A percentile compares a stretch with the other conserved stretches of the same genome.
phyloP scores from a whole-genome alignment of 2,888 invertebrate species.

The Drosophila parthenogenetica region DNA sequence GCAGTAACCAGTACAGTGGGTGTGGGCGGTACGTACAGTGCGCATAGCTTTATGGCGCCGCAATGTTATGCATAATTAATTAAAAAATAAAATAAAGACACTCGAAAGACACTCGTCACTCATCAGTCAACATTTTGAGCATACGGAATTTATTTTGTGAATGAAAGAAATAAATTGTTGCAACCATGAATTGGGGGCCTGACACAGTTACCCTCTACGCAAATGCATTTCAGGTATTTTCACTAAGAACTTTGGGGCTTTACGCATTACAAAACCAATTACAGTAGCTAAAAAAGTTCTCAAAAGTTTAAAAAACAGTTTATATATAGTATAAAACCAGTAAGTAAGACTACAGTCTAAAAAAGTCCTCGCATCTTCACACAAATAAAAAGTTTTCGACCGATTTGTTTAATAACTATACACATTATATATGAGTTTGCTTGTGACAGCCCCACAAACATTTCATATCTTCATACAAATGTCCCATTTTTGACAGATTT shows the following conservation, averaged over 20 bases:
- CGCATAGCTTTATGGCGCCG: slow-evolving; percentile 46
- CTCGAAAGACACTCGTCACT: slow-evolving; percentile 48
- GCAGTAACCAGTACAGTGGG: slow-evolving; percentile 4
- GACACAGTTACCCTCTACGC: slow-evolving; percentile 18
- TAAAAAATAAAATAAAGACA: slow-evolving; percentile 29
- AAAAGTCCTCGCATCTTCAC: too few relatives aligned
- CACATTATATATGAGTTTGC: too few relatives aligned
- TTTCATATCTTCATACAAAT: too few relatives aligned
- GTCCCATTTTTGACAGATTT: too few relatives aligned
- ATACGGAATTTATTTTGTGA: slow-evolving; percentile 30
- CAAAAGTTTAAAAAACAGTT: too few relatives aligned
- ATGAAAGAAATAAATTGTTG: slow-evolving; percentile 24
- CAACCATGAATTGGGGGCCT: slow-evolving; percentile 11
- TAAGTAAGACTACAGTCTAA: too few relatives aligned
- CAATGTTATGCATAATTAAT: slow-evolving; percentile 65
- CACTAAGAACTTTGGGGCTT: not conserved
- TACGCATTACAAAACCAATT: too few relatives aligned
- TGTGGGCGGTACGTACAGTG: not conserved
- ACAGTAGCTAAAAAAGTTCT: too few relatives aligned
- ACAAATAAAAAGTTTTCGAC: too few relatives aligned
- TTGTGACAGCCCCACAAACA: too few relatives aligned
- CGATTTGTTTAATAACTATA: too few relatives aligned
- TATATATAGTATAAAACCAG: too few relatives aligned
- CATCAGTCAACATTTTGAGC: slow-evolving; percentile 46
- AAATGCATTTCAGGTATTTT: slow-evolving; percentile 14